Percentiles rank a stretch among this genome's conserved stretches.
phyloP scores from a whole-genome alignment of 1,140 invertebrate genomes.

The Bombus confusus region DNA sequence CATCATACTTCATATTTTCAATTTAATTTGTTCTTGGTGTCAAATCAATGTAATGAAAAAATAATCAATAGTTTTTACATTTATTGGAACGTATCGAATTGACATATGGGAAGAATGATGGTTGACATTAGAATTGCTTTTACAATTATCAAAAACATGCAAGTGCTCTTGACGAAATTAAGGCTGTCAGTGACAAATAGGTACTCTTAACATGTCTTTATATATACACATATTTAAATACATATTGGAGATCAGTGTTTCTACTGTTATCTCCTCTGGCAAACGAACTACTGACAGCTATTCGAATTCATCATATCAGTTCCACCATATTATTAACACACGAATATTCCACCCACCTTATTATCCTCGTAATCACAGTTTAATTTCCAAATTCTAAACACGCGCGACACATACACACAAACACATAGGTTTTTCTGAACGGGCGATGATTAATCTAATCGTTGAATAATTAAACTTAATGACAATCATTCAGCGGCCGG shows the following conservation, averaged over 20 bases:
- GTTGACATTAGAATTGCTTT: too few relatives aligned
- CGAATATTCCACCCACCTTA: background rate
- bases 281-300: background rate
- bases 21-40: background rate
- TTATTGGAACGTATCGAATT: too few relatives aligned
- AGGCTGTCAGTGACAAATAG: background rate
- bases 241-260: too few relatives aligned
- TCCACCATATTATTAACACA: background rate
- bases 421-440: background rate
- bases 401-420: background rate
- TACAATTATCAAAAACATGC: too few relatives aligned
- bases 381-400: background rate
- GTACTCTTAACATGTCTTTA: too few relatives aligned
- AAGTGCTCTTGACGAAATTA: too few relatives aligned
- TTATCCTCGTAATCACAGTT: background rate
- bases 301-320: background rate
- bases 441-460: conserved; percentile 4
- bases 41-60: background rate
- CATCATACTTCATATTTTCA: background rate
- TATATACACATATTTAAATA: too few relatives aligned
- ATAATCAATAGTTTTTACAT: background rate
- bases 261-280: background rate
- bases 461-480: conserved; percentile 24
- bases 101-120: too few relatives aligned
- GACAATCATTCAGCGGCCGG: conserved; percentile 12